phyloP scores from a whole-genome alignment of 2,797 vertebrate species.

The Amblyopsis hoosieri region DNA sequence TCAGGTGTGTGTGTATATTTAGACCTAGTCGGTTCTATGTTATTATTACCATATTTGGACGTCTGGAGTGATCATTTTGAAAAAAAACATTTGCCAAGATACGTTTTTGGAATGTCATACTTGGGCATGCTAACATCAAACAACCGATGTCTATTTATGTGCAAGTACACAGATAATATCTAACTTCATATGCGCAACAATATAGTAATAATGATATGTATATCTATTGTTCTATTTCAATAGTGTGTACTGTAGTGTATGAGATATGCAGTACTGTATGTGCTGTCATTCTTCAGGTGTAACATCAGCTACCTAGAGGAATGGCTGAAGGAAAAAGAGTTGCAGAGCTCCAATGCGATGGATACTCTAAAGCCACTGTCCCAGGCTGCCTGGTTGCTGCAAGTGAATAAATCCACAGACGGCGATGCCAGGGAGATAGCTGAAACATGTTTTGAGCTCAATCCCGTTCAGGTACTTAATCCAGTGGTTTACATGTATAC shows the following conservation, averaged over 20 bases:
- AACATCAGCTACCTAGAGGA: constrained; percentile 98
- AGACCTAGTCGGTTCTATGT: no score
- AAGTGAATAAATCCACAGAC: constrained; percentile 94
- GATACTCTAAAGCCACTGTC: constrained; percentile 89
- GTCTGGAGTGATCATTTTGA: no score
- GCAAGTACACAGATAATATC: no score
- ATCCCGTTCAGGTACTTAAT: constrained; percentile 86
- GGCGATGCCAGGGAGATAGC: constrained; percentile 91
- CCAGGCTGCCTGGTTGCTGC: constrained; percentile 95
- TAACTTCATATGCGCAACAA: no score
- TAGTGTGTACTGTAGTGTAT: no score
- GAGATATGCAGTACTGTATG: not conserved
- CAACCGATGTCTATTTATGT: no score
- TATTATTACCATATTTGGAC: no score
- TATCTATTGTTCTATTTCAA: no score
- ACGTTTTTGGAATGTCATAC: no score
- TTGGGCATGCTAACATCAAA: no score
- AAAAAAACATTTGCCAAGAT: no score
- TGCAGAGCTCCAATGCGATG: constrained; percentile 85
- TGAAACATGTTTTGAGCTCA: constrained; percentile 87
- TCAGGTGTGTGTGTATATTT: constrained; percentile 79
- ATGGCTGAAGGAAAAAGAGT: constrained; percentile 94
- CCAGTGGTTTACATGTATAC: not conserved
- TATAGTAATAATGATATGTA: no score
- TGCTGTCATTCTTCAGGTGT: constrained; percentile 77